These are phyloP conservation scores for Nemotelus nigrinus DNA, from an alignment of 2,888 invertebrate species.

Conservation along the genomic window DNA sequence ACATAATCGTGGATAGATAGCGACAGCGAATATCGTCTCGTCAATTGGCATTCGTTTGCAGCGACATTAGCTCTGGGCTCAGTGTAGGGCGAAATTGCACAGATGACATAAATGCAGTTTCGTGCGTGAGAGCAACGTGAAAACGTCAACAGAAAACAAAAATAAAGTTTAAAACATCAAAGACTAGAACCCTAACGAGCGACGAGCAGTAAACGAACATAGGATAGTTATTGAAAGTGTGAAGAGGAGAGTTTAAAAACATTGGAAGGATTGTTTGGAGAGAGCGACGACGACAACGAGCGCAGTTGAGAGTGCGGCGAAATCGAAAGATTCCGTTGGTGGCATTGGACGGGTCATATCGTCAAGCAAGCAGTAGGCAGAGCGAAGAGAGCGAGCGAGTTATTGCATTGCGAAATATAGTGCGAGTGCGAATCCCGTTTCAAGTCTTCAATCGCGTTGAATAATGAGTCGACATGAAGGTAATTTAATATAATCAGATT, in stretches of 20 bases:
- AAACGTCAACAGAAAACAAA: background rate
- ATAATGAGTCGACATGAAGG: conserved; percentile 96
- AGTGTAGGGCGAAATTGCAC: too few species aligned
- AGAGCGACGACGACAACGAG: conserved; percentile 15
- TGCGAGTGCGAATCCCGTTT: conserved; percentile 17
- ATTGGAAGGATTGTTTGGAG: background rate
- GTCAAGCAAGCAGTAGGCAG: background rate
- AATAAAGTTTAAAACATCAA: background rate
- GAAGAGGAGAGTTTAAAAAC: background rate
- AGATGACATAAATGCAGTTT: background rate
- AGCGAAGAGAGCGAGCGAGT: background rate
- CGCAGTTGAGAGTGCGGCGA: background rate
- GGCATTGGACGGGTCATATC: background rate
- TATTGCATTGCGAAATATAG: background rate
- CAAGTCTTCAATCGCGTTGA: conserved; percentile 50
- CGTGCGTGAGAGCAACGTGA: conserved; percentile 22
- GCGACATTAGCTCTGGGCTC: background rate
- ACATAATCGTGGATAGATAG: too few species aligned
- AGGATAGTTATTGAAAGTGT: background rate
- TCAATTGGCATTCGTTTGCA: too few species aligned
- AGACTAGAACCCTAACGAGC: background rate
- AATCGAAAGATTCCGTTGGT: background rate
- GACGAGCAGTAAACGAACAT: too few species aligned
- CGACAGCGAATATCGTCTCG: background rate
- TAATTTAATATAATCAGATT: conserved; percentile 64